Base-by-base conservation (phyloP, 2,113 vertebrate species). In the Pseudopodoces humilis region DNA sequence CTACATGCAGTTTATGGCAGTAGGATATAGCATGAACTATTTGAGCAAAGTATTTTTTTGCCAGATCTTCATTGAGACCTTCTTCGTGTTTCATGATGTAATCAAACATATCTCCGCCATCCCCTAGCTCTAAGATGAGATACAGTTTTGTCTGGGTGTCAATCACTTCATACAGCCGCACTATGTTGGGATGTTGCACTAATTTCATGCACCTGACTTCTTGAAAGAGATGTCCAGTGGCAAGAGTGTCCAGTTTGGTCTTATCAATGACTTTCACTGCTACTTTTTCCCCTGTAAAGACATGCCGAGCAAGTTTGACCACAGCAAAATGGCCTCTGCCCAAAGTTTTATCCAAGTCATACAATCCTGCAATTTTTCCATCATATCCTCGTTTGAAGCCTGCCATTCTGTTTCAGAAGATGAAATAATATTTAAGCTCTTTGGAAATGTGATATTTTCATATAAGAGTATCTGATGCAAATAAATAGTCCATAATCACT, bases 1-100 rank as follows among this genome's bases (percentile, higher is more conserved):
- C 99, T 86, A 99, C 99, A 3, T 99, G 99, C 62, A 99, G 98
- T 94, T 99, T 99, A 95, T 99, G 99, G 96, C 99, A 99, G 83
- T 99, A 99, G n/a, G 99, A 99, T 95, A 99, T 99, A 37, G 99
- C 99, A 33, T 99, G 99, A 83, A 99, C 99, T 69, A 99, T 99
- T 96, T 99, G 99, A 86, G 99, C 99, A 79, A 99, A 99, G 85
- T 99, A 99, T 68, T 99, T 99, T 97, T 99, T 99, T 55, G 99
- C 99, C 94, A 99, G 96, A 86, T 99, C 99, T 91, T 99, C 99
- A 20, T 98, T 99, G 69, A 99, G 98, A n/a, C 99, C 99, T 70
- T 99, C 99, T 96, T 99, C 99, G 1, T 99, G 99, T 75, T 99
- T 99, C 99, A 99, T 99, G 97, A 99, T 99, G 96, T 99, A 99